These are phyloP conservation scores for Hippocampus kuda DNA, from an alignment of 2,797 vertebrate genomes.

Conservation along the genomic window DNA sequence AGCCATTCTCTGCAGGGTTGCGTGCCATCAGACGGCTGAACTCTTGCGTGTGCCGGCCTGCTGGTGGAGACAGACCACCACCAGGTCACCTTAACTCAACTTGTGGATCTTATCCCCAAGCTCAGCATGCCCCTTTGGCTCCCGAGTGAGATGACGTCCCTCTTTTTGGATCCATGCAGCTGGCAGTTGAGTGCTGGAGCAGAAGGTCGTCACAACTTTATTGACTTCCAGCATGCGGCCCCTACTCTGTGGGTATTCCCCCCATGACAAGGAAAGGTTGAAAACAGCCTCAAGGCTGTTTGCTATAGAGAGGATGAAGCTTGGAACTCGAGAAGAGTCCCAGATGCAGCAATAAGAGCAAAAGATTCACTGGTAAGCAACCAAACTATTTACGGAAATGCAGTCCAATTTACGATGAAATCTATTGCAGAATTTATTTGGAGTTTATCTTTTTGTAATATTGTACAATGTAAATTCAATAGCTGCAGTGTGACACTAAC, in stretches of 20 bases:
- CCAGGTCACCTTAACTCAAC: not conserved
- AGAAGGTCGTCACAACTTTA: slow-evolving; percentile 46
- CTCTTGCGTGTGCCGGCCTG: not conserved
- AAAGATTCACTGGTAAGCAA: slow-evolving; percentile 54
- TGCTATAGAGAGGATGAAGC: slow-evolving; percentile 33
- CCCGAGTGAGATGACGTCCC: slow-evolving; percentile 50
- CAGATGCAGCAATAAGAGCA: slow-evolving; percentile 50
- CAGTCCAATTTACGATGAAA: not conserved
- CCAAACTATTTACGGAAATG: not conserved
- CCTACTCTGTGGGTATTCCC: slow-evolving; percentile 11
- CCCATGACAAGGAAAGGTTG: not conserved
- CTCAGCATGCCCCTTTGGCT: slow-evolving; percentile 28
- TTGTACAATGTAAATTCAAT: not conserved
- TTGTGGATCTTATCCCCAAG: not conserved
- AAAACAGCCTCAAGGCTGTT: not conserved
- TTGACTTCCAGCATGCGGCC: slow-evolving; percentile 32
- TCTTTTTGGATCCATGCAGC: slow-evolving; percentile 50
- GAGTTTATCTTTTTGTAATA: not conserved
- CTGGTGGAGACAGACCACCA: slow-evolving; percentile 10
- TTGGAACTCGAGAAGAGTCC: slow-evolving; percentile 61
- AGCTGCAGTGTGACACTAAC: slow-evolving; percentile 1
- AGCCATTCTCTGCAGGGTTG: slow-evolving; percentile 24
- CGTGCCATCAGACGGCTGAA: slow-evolving; percentile 22
- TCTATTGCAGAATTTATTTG: not conserved
- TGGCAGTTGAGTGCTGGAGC: slow-evolving; percentile 61